Evolutionary conservation across 2,888 invertebrate species (phyloP).

Genomic region (Glyphotaelius pellucidus): DNA sequence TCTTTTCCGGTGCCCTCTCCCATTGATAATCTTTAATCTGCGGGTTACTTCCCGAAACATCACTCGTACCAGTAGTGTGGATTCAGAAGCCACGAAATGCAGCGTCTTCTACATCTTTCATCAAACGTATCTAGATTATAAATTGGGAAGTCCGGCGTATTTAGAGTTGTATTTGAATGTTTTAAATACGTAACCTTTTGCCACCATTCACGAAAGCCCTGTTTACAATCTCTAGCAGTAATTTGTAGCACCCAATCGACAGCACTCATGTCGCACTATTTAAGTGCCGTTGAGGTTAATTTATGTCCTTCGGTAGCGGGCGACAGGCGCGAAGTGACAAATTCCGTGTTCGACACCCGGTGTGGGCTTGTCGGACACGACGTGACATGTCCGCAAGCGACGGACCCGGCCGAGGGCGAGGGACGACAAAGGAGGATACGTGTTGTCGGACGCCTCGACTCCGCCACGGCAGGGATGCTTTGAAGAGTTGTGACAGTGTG

Average conservation of each 20-base stretch:
- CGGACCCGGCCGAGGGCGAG: background rate
- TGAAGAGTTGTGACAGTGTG: background rate
- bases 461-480: background rate
- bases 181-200: background rate
- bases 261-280: background rate
- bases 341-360: conserved; percentile 33
- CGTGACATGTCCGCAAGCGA: conserved; percentile 3
- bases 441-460: background rate
- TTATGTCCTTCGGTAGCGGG: background rate
- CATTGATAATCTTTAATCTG: background rate
- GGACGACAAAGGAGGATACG: background rate
- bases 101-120: background rate
- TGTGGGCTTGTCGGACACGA: conserved; percentile 14
- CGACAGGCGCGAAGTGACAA: background rate
- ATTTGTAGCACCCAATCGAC: background rate
- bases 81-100: no score
- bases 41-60: no score
- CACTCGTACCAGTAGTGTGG: background rate
- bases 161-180: no score
- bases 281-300: background rate
- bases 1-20: background rate
- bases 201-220: background rate
- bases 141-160: background rate
- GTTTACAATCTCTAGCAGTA: background rate
- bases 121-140: background rate